phyloP scores from a whole-genome alignment of 2,113 vertebrate species.

The Nyctereutes procyonoides region DNA sequence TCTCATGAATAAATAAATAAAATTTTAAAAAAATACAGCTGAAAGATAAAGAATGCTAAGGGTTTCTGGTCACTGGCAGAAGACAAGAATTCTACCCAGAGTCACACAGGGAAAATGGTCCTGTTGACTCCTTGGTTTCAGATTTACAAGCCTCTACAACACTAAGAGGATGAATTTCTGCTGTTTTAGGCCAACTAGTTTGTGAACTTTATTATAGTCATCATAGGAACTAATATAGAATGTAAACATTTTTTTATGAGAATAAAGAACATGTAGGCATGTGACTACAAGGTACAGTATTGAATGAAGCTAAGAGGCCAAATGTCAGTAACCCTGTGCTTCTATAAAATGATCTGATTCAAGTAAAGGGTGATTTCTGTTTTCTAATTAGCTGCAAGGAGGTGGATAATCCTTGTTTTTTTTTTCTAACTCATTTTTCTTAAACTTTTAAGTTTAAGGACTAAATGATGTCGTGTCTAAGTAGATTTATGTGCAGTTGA shows the following conservation, averaged over 20 bases:
- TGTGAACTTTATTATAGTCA: not conserved
- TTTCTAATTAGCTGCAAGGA: constrained; percentile 32
- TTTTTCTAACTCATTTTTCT: not conserved
- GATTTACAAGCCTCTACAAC: not conserved
- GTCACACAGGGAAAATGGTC: not conserved
- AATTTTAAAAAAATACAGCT: not conserved
- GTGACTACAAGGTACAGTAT: not conserved
- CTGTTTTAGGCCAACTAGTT: not conserved
- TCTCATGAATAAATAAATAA: too few relatives aligned
- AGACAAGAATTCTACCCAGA: not conserved
- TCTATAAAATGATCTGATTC: not conserved
- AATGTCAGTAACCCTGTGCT: not conserved
- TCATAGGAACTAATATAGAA: not conserved
- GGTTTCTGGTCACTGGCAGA: not conserved
- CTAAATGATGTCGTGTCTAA: not conserved
- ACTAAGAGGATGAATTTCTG: not conserved
- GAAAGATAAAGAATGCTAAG: not conserved
- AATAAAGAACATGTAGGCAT: constrained; percentile 2
- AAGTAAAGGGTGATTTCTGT: not conserved
- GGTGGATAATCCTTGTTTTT: not conserved
- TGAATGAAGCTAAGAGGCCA: not conserved
- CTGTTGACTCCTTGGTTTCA: not conserved
- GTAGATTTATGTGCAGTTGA: not conserved
- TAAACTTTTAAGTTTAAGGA: not conserved
- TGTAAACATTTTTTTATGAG: not conserved